Percentiles rank a stretch among this genome's conserved stretches.
phyloP scores from a whole-genome alignment of 2,888 invertebrate species.

The Heliconius cydno region DNA sequence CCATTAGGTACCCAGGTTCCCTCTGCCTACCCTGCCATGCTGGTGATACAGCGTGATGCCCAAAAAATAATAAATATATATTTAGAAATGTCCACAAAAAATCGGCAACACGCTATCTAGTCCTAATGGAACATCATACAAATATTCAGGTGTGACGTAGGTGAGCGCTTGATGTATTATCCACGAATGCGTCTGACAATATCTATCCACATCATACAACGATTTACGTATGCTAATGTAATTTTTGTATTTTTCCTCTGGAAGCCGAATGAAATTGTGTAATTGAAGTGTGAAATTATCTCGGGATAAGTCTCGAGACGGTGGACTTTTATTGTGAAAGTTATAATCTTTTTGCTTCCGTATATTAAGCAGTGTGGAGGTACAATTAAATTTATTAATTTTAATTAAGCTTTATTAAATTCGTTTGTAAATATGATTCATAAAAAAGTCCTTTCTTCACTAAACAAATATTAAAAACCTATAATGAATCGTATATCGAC shows the following conservation, averaged over 20 bases:
- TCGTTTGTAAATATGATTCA: neutral
- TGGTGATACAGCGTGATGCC: neutral
- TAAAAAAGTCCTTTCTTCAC: neutral
- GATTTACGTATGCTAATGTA: conserved; percentile 45
- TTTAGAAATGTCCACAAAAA: conserved; percentile 30
- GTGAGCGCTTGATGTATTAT: conserved; percentile 55
- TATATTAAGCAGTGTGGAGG: neutral
- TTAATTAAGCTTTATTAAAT: neutral
- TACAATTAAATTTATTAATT: neutral
- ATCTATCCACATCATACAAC: conserved; percentile 32
- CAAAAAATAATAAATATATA: neutral
- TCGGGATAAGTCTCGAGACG: neutral
- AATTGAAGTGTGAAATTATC: conserved; percentile 22
- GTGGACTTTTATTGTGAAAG: neutral
- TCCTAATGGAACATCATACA: conserved; percentile 43
- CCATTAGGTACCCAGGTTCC: neutral
- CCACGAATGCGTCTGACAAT: conserved; percentile 53
- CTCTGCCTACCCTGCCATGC: neutral
- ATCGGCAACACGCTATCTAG: conserved; percentile 28
- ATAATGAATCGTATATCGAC: neutral
- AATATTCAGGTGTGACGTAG: conserved; percentile 39
- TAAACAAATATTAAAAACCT: neutral
- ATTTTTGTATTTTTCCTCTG: conserved; percentile 35
- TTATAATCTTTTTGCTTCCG: neutral
- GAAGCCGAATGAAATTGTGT: neutral